These are phyloP conservation scores for Microtus pennsylvanicus DNA, from an alignment of 2,113 vertebrate genomes.

Conservation along the genomic window DNA sequence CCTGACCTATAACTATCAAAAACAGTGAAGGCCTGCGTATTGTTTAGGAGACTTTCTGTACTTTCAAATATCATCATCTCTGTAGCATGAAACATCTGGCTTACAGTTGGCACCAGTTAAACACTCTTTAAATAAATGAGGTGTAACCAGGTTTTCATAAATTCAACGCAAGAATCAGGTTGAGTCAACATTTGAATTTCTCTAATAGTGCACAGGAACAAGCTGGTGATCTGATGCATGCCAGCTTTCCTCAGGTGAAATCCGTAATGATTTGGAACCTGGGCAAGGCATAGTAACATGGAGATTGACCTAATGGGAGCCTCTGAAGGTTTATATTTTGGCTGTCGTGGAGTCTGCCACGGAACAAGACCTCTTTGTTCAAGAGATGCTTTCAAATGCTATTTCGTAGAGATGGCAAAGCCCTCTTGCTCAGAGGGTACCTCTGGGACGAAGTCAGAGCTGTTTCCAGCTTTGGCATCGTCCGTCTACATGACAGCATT, in stretches of 20 bases:
- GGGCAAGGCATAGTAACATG: background rate
- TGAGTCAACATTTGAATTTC: background rate
- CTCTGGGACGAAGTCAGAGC: background rate
- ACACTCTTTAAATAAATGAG: constrained; percentile 5
- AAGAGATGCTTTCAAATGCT: background rate
- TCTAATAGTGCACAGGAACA: background rate
- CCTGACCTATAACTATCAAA: background rate
- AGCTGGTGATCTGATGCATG: background rate
- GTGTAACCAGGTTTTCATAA: background rate
- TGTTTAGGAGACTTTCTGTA: background rate
- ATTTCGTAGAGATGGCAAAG: background rate
- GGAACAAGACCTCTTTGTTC: background rate
- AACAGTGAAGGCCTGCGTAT: background rate
- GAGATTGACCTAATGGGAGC: background rate
- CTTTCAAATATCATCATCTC: background rate
- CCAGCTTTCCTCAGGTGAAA: background rate
- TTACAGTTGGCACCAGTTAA: background rate
- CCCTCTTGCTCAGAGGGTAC: background rate
- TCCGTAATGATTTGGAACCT: background rate
- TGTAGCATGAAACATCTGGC: background rate
- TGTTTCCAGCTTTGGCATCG: background rate
- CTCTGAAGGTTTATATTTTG: background rate
- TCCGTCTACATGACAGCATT: background rate
- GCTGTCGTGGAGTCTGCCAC: background rate
- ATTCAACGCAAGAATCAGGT: background rate